Conservation (phyloP, 2,888 invertebrate species). For the Bombylius discolor region DNA sequence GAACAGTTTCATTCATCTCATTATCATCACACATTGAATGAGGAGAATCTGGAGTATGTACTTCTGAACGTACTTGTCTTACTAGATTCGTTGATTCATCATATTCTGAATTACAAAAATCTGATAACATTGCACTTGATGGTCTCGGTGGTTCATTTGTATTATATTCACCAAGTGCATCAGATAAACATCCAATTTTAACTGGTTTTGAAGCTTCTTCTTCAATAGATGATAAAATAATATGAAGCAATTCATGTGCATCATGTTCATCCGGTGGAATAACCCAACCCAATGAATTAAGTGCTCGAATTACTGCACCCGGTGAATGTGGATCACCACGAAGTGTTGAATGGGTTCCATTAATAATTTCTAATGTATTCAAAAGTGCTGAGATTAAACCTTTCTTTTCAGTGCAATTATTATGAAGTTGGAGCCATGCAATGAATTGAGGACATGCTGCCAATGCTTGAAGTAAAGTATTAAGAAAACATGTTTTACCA, state of each 20-base stretch:
- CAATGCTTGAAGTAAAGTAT: constrained; percentile 79
- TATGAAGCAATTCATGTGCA: constrained; percentile 85
- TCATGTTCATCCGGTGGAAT: constrained; percentile 86
- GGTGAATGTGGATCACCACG: constrained; percentile 47
- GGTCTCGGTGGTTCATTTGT: constrained; percentile 42
- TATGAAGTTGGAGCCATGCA: constrained; percentile 59
- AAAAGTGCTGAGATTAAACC: constrained; percentile 61
- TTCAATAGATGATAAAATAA: constrained; percentile 77
- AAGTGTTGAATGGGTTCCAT: constrained; percentile 56
- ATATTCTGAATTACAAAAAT: constrained; percentile 34
- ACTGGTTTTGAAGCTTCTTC: constrained; percentile 52
- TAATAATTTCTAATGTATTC: constrained; percentile 61
- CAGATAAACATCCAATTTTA: constrained; percentile 54
- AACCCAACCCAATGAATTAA: constrained; percentile 66
- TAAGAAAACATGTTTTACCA: constrained; percentile 86
- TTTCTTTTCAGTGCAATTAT: constrained; percentile 50
- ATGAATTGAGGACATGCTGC: constrained; percentile 77
- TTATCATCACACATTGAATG: constrained; percentile 33
- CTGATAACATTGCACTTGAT: constrained; percentile 38
- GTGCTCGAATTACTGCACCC: constrained; percentile 55
- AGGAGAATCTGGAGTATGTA: constrained; percentile 36
- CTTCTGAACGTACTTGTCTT: constrained; percentile 33
- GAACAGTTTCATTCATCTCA: constrained; percentile 13
- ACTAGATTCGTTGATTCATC: constrained; percentile 33
- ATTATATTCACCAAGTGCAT: constrained; percentile 47